Evolutionary conservation across 2,888 invertebrate species (phyloP), one percentile per base, ranked within the genome.

Genomic region (Synergus laeviventris): DNA sequence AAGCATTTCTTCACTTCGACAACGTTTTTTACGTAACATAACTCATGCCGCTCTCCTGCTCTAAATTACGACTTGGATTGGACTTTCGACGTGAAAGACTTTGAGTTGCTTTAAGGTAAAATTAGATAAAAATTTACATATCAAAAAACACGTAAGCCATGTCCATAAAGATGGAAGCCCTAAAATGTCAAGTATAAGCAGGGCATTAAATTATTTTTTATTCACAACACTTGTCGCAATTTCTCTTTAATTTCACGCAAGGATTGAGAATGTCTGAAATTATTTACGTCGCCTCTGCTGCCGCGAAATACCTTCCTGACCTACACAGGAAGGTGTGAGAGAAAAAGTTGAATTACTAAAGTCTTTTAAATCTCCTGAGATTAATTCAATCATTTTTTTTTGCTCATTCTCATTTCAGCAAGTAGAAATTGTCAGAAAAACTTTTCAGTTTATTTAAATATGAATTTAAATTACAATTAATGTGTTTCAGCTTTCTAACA

Each of bases 1-100:
- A 62, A 78, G 78, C 79, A 77, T 79, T 79, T 80, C 82, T 79
- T 83, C 80, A 82, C 84, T 79, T 86, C 83, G 83, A 81, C 83
- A 81, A 83, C 85, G 87, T 87, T 86, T 88, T 87, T 87, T 87
- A 86, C 86, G 85, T 86, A 88, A 87, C 79, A 54, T 79, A 73
- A 78, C 79, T 80, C 74, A 62, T 56, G 54, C 74, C 16, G 62
- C 76, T 74, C 84, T 81, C 77, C 76, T 81, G 74, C 80, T 83
- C 80, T 78, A 78, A 83, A 85, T 85, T 81, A 77, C 81, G 54
- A 59, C 77, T 77, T 83, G 66, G 81, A 80, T 81, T 82, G 81
- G 73, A 84, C 85, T 87, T 87, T 87, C 87, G 82, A 86, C 76
- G 76, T 62, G 74, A 59, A 76, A 81, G 78, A 81, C 77, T 70